These are phyloP conservation scores for Neomorphus geoffroyi DNA, from an alignment of 2,797 vertebrate species.

Conservation along the genomic window DNA sequence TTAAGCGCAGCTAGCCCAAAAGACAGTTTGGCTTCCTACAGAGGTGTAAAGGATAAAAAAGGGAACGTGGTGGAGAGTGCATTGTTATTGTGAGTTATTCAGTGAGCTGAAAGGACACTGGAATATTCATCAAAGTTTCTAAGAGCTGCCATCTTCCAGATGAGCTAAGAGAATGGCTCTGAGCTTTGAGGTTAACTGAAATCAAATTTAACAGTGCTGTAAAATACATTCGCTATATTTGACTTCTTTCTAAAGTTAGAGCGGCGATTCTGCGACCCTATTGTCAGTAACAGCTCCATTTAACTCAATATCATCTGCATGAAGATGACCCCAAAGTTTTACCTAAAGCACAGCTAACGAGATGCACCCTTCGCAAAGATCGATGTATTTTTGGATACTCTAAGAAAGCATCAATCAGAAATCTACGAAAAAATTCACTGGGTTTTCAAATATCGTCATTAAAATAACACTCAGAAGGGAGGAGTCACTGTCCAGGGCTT, in stretches of 20 bases:
- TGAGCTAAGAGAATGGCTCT: conserved; percentile 47
- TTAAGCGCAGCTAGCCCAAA: not conserved
- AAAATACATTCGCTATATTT: conserved; percentile 32
- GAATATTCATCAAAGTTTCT: conserved; percentile 62
- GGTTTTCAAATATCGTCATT: not conserved
- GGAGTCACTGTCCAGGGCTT: not conserved
- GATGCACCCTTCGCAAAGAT: not conserved
- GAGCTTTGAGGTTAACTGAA: conserved; percentile 53
- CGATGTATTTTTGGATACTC: not conserved
- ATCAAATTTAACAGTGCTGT: conserved; percentile 24
- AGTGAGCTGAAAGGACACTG: conserved; percentile 25
- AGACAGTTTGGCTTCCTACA: conserved; percentile 35
- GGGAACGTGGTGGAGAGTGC: not conserved
- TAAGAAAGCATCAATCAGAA: not conserved
- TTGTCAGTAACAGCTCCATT: conserved; percentile 5
- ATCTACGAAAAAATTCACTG: not conserved
- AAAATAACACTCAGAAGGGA: not conserved
- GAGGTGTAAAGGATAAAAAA: conserved; percentile 29
- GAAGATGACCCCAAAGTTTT: not conserved
- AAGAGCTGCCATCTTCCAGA: conserved; percentile 42
- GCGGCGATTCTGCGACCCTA: not conserved
- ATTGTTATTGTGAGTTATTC: not conserved
- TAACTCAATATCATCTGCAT: not conserved
- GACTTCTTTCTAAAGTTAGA: conserved; percentile 31
- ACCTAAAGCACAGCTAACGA: not conserved